phyloP scores from a whole-genome alignment of 2,113 vertebrate genomes.

The Heteronetta atricapilla region DNA sequence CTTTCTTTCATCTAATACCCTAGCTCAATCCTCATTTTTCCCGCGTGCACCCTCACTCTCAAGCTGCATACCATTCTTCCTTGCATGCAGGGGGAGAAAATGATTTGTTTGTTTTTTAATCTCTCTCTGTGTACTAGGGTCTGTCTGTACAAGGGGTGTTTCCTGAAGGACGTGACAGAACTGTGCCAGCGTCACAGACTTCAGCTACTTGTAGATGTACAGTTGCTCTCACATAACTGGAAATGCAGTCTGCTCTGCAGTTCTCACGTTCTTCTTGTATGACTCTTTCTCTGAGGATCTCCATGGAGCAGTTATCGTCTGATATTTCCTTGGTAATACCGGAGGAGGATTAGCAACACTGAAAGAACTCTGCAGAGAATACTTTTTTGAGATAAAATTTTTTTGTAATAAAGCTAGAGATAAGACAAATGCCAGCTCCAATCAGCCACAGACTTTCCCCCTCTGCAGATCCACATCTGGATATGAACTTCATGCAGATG shows the following conservation, averaged over 20 bases:
- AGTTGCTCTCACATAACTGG: constrained; percentile 12
- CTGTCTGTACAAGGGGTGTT: not conserved
- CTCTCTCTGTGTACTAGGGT: not conserved
- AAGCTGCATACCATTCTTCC: not conserved
- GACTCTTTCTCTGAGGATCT: not conserved
- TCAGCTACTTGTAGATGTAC: not conserved
- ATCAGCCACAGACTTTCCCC: not conserved
- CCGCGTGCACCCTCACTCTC: rapidly evolving
- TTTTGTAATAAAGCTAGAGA: not conserved
- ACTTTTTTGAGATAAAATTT: not conserved
- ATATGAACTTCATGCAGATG: not conserved
- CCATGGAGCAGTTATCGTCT: not conserved
- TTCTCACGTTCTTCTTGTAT: not conserved
- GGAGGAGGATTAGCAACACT: not conserved
- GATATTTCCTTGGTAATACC: not conserved
- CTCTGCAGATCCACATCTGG: not conserved
- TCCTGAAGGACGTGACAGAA: not conserved
- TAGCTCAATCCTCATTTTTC: not conserved
- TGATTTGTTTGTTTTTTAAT: not conserved
- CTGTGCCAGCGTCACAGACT: not conserved
- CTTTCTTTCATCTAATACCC: not conserved
- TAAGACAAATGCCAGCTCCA: not conserved
- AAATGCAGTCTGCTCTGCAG: not conserved
- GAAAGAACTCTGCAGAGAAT: not conserved
- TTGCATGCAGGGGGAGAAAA: not conserved